Evolutionary conservation across 2,888 invertebrate genomes (phyloP).

Genomic region (Hesperia comma): DNA sequence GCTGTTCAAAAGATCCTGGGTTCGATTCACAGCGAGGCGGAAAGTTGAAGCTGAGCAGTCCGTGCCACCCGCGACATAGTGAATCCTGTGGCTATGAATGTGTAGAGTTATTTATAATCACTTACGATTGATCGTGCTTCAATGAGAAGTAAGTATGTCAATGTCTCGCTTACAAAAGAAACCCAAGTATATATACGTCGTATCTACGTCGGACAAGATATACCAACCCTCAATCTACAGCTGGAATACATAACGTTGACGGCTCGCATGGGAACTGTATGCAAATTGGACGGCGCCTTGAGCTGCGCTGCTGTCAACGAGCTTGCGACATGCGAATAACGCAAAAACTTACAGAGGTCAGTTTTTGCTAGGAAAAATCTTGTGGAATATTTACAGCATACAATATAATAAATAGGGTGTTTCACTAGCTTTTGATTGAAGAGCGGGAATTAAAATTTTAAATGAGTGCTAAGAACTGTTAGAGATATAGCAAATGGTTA

Average conservation of each 20-base stretch:
- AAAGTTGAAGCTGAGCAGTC: too few species aligned
- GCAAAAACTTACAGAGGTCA: constrained; percentile 22
- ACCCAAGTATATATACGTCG: not conserved
- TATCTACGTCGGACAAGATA: not conserved
- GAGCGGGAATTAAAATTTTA: too few species aligned
- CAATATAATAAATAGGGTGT: not conserved
- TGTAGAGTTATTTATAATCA: too few species aligned
- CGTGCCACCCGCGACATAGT: too few species aligned
- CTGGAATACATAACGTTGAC: constrained; percentile 50
- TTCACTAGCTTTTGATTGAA: not conserved
- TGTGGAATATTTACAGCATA: constrained; percentile 2
- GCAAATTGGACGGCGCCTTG: constrained; percentile 64
- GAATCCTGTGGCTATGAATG: too few species aligned
- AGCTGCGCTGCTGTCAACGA: constrained; percentile 58
- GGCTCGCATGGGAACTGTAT: constrained; percentile 69
- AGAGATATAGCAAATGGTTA: too few species aligned
- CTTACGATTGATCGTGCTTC: too few species aligned
- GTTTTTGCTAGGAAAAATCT: constrained; percentile 17
- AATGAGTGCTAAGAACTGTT: too few species aligned
- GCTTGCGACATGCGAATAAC: constrained; percentile 31
- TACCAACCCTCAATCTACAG: constrained; percentile 10
- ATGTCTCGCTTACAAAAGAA: not conserved
- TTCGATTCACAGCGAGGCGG: too few species aligned
- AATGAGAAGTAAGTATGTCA: not conserved
- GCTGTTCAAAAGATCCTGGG: too few species aligned